Base-by-base conservation (phyloP, 2,113 vertebrate species). In the Lepisosteus osseus region DNA sequence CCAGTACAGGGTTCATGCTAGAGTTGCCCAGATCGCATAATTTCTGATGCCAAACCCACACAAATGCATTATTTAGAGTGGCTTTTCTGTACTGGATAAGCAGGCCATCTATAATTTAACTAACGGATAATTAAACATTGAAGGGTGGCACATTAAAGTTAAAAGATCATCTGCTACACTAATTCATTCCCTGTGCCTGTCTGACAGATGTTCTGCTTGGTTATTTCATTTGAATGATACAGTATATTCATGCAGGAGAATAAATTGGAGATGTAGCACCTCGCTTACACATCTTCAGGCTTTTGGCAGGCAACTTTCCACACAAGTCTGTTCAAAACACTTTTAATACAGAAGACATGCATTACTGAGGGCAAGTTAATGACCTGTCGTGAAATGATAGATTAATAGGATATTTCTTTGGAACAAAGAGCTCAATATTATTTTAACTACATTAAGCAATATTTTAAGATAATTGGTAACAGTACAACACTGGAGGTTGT, bases 101-200 rank as follows among this genome's bases (percentile, higher is more conserved):
- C 74, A 78, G 72, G 75, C 69, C 78, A 85, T 90, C 76, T 84
- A 88, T 89, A 83, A 88, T 87, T 74, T 71, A 90, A 74, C 74
- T 71, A 77, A 61, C 54, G 29, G 64, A 72, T 83, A 76, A 90
- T 91, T 87, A 81, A 89, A 89, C 75, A 86, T 81, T 78, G 77
- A 83, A 73, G 78, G 82, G 69, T 74, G 47, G 65, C 72, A 74
- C 44, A 68, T 77, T 80, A 43, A 65, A 51, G 47, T 51, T 51
- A 51, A 51, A 51, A 29, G 75, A 15, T 59, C 66, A 45, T 73
- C 64, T 74, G 73, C 41, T 0, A n/a, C 54, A 15, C 17, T n/a
- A n/a, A 15, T 42, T 42, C 9, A 7, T 44, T 61, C 54, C 68
- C 68, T 63, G 45, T 57, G 68, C 55, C 55, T 54, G 15, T 42